Conservation (phyloP, 2,113 vertebrate genomes). For the Struthidea cinerea region DNA sequence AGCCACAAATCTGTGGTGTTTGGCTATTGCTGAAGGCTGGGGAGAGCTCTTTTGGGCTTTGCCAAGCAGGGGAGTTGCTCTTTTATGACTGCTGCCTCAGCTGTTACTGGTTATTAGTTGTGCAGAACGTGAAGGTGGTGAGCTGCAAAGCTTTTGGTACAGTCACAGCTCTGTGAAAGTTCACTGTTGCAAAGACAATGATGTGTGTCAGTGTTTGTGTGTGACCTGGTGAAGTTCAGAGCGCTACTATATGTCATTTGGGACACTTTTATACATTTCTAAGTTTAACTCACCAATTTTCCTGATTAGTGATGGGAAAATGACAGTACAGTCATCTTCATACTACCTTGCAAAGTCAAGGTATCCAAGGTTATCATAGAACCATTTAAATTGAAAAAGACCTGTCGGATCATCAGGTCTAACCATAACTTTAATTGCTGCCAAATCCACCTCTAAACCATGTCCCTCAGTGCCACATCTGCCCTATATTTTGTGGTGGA, state of each 20-base stretch:
- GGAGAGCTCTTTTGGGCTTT: not conserved
- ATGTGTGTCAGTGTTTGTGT: not conserved
- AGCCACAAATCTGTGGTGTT: not conserved
- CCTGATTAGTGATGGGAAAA: not conserved
- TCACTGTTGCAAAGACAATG: not conserved
- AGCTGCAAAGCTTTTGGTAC: not conserved
- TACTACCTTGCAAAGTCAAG: not conserved
- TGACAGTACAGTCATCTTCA: not conserved
- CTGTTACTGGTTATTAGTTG: not conserved
- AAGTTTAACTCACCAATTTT: not conserved
- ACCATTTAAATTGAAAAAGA: not conserved
- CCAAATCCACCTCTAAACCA: not conserved
- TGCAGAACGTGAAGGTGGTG: not conserved
- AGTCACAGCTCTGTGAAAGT: not conserved
- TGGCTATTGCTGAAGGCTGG: not conserved
- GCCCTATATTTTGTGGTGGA: accelerated
- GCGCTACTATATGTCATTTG: accelerated
- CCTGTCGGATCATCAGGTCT: not conserved
- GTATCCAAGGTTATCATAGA: not conserved
- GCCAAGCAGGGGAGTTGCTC: not conserved
- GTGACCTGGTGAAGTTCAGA: not conserved
- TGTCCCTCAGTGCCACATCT: not conserved
- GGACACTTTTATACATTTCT: not conserved
- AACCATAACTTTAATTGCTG: not conserved
- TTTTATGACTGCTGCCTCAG: not conserved